These are phyloP conservation scores for Theretra japonica DNA, from an alignment of 2,888 invertebrate genomes.

Conservation along the genomic window DNA sequence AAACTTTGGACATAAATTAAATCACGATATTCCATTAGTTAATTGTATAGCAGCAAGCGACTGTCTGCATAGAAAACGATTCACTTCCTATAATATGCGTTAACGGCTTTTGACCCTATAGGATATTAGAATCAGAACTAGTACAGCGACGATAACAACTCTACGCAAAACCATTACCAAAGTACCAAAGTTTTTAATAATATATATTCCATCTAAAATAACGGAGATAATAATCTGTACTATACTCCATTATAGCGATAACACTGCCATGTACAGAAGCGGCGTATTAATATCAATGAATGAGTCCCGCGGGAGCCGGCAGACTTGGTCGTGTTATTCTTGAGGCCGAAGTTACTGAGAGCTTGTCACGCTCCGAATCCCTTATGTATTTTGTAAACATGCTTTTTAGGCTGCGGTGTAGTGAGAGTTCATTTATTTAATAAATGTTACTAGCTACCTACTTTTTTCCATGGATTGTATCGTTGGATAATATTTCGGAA, in stretches of 20 bases:
- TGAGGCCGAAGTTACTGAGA: slow-evolving; percentile 47
- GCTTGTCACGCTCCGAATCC: slow-evolving; percentile 32
- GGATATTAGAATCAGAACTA: too few relatives aligned
- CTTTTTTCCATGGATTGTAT: background rate
- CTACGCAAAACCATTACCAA: too few relatives aligned
- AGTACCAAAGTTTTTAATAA: too few relatives aligned
- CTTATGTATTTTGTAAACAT: slow-evolving; percentile 32
- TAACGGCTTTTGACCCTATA: too few relatives aligned
- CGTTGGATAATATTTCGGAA: too few relatives aligned
- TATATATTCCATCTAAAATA: background rate
- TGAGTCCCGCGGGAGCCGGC: slow-evolving; percentile 36
- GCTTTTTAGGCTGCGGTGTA: slow-evolving; percentile 20
- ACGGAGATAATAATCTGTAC: slow-evolving; percentile 28
- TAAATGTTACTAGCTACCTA: background rate
- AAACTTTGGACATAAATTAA: too few relatives aligned
- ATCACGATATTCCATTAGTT: too few relatives aligned
- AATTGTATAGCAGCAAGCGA: too few relatives aligned
- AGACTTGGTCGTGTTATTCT: slow-evolving; percentile 53
- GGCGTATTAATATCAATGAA: slow-evolving; percentile 35
- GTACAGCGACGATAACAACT: too few relatives aligned
- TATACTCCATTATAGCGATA: slow-evolving; percentile 36
- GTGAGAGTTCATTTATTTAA: background rate
- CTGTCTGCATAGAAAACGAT: too few relatives aligned
- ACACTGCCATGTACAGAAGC: slow-evolving; percentile 28
- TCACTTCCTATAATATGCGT: too few relatives aligned